Base-by-base conservation (phyloP, 2,113 vertebrate genomes). In the Leuciscus idus region DNA sequence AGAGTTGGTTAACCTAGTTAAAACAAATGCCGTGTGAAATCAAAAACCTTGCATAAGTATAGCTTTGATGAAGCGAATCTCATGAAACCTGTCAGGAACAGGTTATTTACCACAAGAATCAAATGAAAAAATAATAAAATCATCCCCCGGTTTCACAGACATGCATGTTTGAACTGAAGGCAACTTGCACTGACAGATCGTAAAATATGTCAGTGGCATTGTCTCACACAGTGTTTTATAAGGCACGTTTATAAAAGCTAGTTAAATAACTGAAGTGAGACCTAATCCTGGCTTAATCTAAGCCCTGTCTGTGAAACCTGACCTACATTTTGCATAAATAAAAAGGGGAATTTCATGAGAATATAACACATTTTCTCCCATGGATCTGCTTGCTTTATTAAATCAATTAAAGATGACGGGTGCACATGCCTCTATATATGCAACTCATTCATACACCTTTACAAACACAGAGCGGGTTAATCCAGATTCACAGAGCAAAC, bases 401-500 rank as follows among this genome's bases (percentile, higher is more conserved):
- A 33, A 36, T 57, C 28, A 12, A 13, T 57, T 21, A 78, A 23
- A 36, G 21, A 23, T 15, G 11, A 33, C 13, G 6, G 3, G 0
- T 39, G 12, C 6, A 48, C 9, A 19, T 3, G 15, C 15, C 64
- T 68, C 19, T 21, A 1, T 43, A 43, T 43, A 43, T 72, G 33
- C 9, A 11, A 23, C 36, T 72, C 19, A 43, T 68, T 30, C 26
- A 36, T 36, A 23, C 28, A 36, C 50, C 50, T 59, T 77, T n/a
- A 59, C 28, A 59, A 57, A 36, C 2, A 11, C 21, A 39, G 55
- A 80, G 23, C 23, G 11, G 26, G 77, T 43, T 61, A 9, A n/a
- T 80, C 33, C 55, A 80, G 55, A 61, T 61, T 80, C 21, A 75
- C 43, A 48, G 72, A 80, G 77, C 21, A 57, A 61, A 61, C 28